These are phyloP conservation scores for Eurytoma adleriae DNA, from an alignment of 2,888 invertebrate genomes.

Conservation along the genomic window DNA sequence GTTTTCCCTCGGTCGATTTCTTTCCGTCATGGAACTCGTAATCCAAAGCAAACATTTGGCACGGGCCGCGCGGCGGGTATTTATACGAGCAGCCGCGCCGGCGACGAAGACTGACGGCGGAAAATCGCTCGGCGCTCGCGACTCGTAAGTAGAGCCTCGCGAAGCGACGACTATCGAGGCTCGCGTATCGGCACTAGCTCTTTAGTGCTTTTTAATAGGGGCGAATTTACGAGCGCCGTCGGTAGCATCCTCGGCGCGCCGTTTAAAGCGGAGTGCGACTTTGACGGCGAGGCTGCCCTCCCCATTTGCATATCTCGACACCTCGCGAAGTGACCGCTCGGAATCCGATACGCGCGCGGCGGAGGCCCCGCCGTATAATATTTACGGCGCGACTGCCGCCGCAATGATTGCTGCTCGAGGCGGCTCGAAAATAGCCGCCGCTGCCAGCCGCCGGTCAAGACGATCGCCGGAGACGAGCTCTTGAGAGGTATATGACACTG, in stretches of 20 bases:
- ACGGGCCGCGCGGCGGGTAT: neutral
- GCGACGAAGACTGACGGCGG: neutral
- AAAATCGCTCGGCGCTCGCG: constrained; percentile 4
- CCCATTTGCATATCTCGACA: constrained; percentile 50
- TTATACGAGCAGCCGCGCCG: too few species aligned
- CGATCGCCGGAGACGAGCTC: constrained; percentile 2
- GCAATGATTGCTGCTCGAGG: constrained; percentile 29
- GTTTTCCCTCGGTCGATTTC: neutral
- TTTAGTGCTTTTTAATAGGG: constrained; percentile 35
- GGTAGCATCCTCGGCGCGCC: neutral
- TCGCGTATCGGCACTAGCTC: too few species aligned
- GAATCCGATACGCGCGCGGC: constrained; percentile 28
- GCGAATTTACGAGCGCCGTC: constrained; percentile 32
- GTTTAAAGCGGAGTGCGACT: too few species aligned
- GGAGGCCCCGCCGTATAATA: neutral
- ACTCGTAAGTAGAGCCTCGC: neutral
- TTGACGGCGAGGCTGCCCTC: constrained; percentile 3
- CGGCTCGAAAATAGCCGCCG: constrained; percentile 28
- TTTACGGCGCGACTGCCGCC: constrained; percentile 1
- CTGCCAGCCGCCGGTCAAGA: neutral
- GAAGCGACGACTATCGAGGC: constrained; percentile 5
- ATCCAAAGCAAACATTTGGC: neutral
- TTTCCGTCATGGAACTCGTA: too few species aligned
- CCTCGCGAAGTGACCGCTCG: constrained; percentile 12
- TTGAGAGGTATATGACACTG: constrained; percentile 16